These are phyloP conservation scores for Heliocidaris tuberculata DNA, from an alignment of 35 echinoderm and acorn worm species.

Conservation along the genomic window DNA sequence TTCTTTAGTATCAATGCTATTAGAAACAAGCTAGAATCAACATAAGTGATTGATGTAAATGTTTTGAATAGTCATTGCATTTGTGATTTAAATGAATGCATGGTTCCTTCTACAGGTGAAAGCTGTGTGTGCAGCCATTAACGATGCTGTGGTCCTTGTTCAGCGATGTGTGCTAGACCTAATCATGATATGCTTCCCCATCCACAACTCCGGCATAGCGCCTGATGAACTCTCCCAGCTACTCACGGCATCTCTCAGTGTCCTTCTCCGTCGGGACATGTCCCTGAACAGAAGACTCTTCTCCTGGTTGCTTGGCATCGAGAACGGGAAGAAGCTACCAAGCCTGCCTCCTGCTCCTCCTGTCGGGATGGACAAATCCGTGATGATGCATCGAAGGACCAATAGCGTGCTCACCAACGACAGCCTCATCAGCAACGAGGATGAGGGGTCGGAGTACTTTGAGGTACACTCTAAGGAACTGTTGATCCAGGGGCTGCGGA, in stretches of 20 bases:
- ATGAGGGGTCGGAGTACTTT: conserved; percentile 76
- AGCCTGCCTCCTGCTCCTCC: background rate
- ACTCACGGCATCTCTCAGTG: conserved; percentile 79
- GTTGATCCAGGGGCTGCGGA: conserved; percentile 75
- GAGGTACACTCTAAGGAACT: conserved; percentile 83
- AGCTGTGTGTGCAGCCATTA: conserved; percentile 81
- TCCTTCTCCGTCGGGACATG: conserved; percentile 92
- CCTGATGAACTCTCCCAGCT: conserved; percentile 66
- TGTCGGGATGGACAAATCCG: background rate
- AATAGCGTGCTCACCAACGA: conserved; percentile 75
- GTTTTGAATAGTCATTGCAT: too few species aligned
- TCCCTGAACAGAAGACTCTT: conserved; percentile 89
- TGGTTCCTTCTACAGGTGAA: conserved; percentile 63
- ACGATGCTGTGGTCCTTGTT: conserved; percentile 84
- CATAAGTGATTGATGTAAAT: too few species aligned
- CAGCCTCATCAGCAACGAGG: conserved; percentile 77
- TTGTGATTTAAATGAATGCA: background rate
- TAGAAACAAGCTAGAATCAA: too few species aligned
- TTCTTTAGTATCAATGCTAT: too few species aligned
- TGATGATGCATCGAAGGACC: conserved; percentile 45
- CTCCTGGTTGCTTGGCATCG: conserved; percentile 85
- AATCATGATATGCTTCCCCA: conserved; percentile 79
- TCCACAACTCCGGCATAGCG: conserved; percentile 51
- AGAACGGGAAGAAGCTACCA: conserved; percentile 36
- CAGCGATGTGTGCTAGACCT: conserved; percentile 90